Base-by-base conservation (phyloP, 1,140 invertebrate genomes). In the Sminthurides bifidus region DNA sequence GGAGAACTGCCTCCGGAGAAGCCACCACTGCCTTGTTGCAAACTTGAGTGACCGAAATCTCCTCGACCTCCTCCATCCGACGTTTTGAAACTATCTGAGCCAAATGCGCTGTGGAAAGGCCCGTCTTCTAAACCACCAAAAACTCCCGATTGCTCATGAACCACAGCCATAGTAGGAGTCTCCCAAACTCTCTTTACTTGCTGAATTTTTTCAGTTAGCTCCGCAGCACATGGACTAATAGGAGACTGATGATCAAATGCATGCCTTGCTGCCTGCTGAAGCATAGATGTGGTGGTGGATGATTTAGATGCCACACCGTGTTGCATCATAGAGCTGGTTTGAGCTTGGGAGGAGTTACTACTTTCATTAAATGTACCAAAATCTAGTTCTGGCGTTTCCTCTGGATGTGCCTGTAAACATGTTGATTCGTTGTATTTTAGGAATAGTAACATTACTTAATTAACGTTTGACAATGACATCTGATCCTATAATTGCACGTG, bases 111-210 rank as follows among this genome's bases (percentile, higher is more conserved):
- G 30, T 57, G 56, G n/a, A 57, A 57, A 14, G 54, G 40, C 31
- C 38, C 41, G 24, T 63, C 58, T 50, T 57, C 58, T 15, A 51
- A 33, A 23, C 37, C 31, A 40, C 43, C n/a, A n/a, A n/a, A 50
- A 17, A 53, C 33, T 4, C 24, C 17, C n/a, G 35, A 33, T 24
- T 33, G 23, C 38, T 63, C 58, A 2, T 45, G 30, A 14, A 61
- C 59, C 3, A 52, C 43, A 3, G 61, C 48, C 61, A 63, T 54
- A 24, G 54, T 35, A 3, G 62, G 53, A 17, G 21, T 35, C 19
- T 64, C 62, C 62, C 62, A 64, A 2, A 64, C 38, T n/a, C 51
- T 40, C 50, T 56, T 59, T 4, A 64, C 55, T 5, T 44, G 19
- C 43, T 61, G 59, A 44, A 64, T 46, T 30, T 60, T 61, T 21